Evolutionary conservation across 2,113 vertebrate genomes (phyloP).

Genomic region (Hiodon alosoides): DNA sequence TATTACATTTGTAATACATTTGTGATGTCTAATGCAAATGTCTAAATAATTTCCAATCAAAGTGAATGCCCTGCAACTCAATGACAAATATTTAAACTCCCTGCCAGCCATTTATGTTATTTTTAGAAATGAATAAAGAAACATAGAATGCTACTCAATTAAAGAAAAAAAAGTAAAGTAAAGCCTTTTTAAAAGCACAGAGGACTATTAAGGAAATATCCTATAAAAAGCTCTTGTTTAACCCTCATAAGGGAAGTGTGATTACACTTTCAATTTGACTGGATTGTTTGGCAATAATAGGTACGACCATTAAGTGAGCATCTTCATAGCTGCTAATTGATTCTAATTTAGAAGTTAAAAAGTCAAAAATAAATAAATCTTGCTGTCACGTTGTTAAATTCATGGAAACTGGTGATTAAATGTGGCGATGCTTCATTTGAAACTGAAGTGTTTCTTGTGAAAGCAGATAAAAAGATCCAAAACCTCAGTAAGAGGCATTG

Average conservation of each 20-base stretch:
- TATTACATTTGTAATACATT: no score
- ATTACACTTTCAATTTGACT: background rate
- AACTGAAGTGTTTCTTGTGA: background rate
- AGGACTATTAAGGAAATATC: background rate
- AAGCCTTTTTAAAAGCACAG: background rate
- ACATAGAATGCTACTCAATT: no score
- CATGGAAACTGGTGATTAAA: background rate
- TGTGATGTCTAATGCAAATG: no score
- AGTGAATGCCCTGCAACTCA: no score
- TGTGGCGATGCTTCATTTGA: background rate
- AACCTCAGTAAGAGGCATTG: background rate
- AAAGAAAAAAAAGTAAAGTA: no score
- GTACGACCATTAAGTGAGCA: background rate
- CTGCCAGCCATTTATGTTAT: no score
- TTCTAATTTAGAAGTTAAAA: background rate
- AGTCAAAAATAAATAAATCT: background rate
- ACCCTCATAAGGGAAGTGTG: background rate
- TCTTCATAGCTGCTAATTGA: constrained; percentile 7
- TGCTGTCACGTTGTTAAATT: background rate
- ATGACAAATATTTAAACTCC: no score
- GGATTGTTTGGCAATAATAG: background rate
- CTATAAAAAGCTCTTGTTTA: background rate
- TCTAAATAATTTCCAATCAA: no score
- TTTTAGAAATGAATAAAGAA: no score
- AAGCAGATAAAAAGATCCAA: no score